Percentiles rank a stretch among this genome's conserved stretches.
Conservation (phyloP, 1,140 invertebrate genomes). For the Microplitis mediator region DNA sequence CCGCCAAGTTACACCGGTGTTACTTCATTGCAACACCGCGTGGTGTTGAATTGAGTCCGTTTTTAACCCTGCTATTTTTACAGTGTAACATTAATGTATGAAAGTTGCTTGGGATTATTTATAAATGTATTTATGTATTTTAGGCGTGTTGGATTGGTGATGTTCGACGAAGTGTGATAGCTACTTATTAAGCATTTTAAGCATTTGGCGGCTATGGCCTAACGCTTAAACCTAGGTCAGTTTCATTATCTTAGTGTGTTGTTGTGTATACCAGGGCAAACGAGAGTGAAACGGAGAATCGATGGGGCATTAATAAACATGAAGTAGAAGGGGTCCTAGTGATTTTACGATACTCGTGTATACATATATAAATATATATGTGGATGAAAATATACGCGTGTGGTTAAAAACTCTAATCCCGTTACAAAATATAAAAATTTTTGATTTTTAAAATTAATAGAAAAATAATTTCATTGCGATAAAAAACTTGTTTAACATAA, state of each 20-base stretch:
- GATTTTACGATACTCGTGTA: constrained; percentile 4
- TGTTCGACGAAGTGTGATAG: background rate
- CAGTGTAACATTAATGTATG: too few relatives aligned
- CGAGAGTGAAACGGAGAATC: constrained; percentile 27
- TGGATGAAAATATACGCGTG: background rate
- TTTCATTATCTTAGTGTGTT: constrained; percentile 25
- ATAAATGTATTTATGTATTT: too few relatives aligned
- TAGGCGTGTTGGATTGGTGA: background rate
- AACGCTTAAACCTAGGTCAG: constrained; percentile 23
- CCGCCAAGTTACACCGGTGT: too few relatives aligned
- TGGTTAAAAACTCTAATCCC: too few relatives aligned
- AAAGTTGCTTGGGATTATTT: too few relatives aligned
- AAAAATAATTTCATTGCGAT: too few relatives aligned
- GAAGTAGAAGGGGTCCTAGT: constrained; percentile 10
- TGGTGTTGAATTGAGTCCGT: too few relatives aligned
- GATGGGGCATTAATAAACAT: constrained; percentile 31
- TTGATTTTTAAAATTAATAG: too few relatives aligned
- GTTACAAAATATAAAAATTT: too few relatives aligned
- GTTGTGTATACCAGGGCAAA: background rate
- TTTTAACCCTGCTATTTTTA: too few relatives aligned
- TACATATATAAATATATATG: background rate
- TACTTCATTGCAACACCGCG: too few relatives aligned
- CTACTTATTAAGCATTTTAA: constrained; percentile 13
- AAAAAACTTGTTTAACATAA: too few relatives aligned
- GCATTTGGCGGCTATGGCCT: background rate